Percentiles rank a stretch among this genome's conserved stretches.
Conservation (phyloP, 23 tunicate genomes). For the Botrylloides violaceus region DNA sequence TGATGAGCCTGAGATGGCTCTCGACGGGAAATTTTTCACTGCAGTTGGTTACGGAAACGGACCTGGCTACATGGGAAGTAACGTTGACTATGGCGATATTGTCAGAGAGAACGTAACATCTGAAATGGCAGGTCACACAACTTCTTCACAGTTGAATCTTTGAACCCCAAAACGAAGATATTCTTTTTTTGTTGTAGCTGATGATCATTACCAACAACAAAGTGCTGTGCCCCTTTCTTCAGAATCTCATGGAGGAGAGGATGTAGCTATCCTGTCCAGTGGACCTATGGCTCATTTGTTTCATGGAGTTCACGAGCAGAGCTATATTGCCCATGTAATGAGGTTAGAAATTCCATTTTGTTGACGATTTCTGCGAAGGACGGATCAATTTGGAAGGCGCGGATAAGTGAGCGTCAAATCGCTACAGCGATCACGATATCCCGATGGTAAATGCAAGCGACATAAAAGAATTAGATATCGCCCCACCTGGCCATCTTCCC, state of each 20-base stretch:
- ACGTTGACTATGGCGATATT: not conserved
- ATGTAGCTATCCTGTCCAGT: slow-evolving; percentile 68
- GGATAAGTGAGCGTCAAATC: no score
- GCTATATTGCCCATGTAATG: slow-evolving; percentile 85
- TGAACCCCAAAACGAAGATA: not conserved
- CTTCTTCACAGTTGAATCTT: not conserved
- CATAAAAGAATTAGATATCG: no score
- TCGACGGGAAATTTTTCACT: slow-evolving; percentile 7
- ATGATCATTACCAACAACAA: slow-evolving; percentile 41
- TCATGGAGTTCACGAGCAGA: slow-evolving; percentile 87
- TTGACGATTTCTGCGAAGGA: no score
- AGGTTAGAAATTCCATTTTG: slow-evolving; percentile 58
- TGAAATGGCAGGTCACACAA: slow-evolving; percentile 3
- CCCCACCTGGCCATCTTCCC: no score
- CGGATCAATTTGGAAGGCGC: no score
- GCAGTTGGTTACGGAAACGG: slow-evolving; percentile 31
- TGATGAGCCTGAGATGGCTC: slow-evolving; percentile 10
- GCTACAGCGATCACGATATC: no score
- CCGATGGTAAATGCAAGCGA: no score
- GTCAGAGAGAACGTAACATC: slow-evolving; percentile 2
- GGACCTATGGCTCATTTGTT: slow-evolving; percentile 91
- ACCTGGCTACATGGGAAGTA: slow-evolving; percentile 37
- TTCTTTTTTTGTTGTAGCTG: not conserved
- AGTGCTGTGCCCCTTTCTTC: slow-evolving; percentile 59
- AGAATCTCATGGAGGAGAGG: slow-evolving; percentile 93